Evolutionary conservation across 2,113 vertebrate species (phyloP).

Genomic region (Microtus oregoni): DNA sequence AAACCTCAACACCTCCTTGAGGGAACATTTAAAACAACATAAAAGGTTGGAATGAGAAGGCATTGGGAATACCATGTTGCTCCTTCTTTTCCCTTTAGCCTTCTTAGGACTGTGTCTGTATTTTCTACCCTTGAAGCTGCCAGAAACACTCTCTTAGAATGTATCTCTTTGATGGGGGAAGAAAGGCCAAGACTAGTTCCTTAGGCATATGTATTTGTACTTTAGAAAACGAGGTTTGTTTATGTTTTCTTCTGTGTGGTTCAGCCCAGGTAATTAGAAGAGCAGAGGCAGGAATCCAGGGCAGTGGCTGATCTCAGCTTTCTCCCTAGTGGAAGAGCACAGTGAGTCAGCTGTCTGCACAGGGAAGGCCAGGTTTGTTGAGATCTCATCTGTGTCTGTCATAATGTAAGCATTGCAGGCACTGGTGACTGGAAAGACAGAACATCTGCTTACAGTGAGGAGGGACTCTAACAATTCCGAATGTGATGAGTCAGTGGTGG

Average conservation of each 20-base stretch:
- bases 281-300: neutral
- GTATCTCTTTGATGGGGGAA: neutral
- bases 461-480: neutral
- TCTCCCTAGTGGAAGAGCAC: neutral
- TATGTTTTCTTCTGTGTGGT: constrained; percentile 2
- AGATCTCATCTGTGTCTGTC: neutral
- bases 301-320: neutral
- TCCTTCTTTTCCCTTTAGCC: neutral
- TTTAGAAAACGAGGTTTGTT: neutral
- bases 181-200: neutral
- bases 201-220: neutral
- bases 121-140: neutral
- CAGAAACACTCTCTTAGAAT: neutral
- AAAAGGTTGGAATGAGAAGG: neutral
- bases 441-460: neutral
- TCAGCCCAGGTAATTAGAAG: neutral
- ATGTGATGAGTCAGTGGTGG: neutral
- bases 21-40: neutral
- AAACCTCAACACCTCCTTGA: neutral
- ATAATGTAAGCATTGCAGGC: neutral
- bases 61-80: neutral
- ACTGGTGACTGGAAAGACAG: neutral
- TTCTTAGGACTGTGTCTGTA: neutral
- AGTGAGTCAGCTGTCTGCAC: neutral
- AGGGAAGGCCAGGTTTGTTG: neutral